A percentile compares a stretch with the other conserved stretches of the same genome.
Conservation (phyloP, 37 sponge, comb jelly and placozoan genomes). For the Cladorhizidae sp. region DNA sequence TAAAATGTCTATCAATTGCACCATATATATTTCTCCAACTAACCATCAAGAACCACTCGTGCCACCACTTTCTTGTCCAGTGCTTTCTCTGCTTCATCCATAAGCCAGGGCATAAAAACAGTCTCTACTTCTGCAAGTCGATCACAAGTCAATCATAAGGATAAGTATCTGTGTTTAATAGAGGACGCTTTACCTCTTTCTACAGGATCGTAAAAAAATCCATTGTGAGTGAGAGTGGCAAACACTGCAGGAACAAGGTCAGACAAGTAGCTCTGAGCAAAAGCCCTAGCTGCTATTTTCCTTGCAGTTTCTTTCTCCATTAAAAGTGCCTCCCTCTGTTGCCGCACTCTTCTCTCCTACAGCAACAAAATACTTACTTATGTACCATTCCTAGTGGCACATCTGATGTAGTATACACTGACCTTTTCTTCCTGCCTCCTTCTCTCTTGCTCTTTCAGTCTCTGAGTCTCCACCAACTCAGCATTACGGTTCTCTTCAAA, state of each 20-base stretch:
- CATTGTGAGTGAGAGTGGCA: slow-evolving; percentile 75
- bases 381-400: too few relatives aligned
- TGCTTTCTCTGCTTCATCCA: slow-evolving; percentile 73
- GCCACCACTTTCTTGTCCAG: slow-evolving; percentile 73
- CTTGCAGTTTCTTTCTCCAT: slow-evolving; percentile 94
- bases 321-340: slow-evolving; percentile 85
- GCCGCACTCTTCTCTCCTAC: slow-evolving; percentile 85
- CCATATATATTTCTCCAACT: too few relatives aligned
- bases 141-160: not conserved
- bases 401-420: not conserved
- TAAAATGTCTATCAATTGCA: too few relatives aligned
- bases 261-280: slow-evolving; percentile 94
- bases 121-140: slow-evolving; percentile 80
- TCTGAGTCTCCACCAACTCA: slow-evolving; percentile 96
- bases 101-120: slow-evolving; percentile 85
- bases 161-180: not conserved
- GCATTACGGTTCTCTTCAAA: slow-evolving; percentile 97
- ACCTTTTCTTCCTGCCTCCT: slow-evolving; percentile 90
- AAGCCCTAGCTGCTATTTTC: slow-evolving; percentile 96
- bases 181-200: slow-evolving; percentile 67
- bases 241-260: slow-evolving; percentile 98
- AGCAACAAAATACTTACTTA: not conserved
- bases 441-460: slow-evolving; percentile 97
- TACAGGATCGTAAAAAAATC: slow-evolving; percentile 96
- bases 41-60: slow-evolving; percentile 80